Evolutionary conservation across 2,797 vertebrate species (phyloP).

Genomic region (Chaunax sp.): DNA sequence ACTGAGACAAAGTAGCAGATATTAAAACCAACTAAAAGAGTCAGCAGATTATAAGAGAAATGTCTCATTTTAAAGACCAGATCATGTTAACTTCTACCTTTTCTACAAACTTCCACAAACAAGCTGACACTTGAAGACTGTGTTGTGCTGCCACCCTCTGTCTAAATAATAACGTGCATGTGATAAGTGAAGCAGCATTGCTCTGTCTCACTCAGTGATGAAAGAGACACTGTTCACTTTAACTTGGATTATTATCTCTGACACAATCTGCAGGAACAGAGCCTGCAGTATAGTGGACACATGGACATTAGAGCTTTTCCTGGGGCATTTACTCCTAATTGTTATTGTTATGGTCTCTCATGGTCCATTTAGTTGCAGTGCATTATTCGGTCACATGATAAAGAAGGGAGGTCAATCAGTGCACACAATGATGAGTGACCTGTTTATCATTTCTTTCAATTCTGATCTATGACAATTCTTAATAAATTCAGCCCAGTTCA

Average conservation of each 20-base stretch:
- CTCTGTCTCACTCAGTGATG: not conserved
- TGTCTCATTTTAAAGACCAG: not conserved
- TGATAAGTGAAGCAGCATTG: not conserved
- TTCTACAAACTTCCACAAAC: not conserved
- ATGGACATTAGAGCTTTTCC: not conserved
- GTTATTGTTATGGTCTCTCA: not conserved
- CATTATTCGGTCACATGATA: conserved; percentile 8
- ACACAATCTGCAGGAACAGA: conserved; percentile 8
- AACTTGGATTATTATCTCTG: not conserved
- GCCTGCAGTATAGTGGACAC: not conserved
- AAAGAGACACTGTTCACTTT: not conserved
- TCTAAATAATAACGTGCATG: not conserved
- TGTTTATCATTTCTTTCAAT: not conserved
- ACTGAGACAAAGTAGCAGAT: not conserved
- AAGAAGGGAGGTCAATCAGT: conserved; percentile 5
- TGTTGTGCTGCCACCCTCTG: conserved; percentile 69
- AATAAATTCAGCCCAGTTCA: not conserved
- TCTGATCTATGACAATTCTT: not conserved
- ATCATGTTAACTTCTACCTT: not conserved
- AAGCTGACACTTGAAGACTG: not conserved
- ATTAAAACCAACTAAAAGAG: not conserved
- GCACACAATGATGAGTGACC: conserved; percentile 1
- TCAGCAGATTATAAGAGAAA: not conserved
- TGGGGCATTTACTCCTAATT: not conserved
- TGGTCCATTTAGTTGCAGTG: not conserved